A percentile compares a stretch with the other conserved stretches of the same genome.
Evolutionary conservation across 2,797 vertebrate genomes (phyloP).

Genomic region (Meda fulgida): DNA sequence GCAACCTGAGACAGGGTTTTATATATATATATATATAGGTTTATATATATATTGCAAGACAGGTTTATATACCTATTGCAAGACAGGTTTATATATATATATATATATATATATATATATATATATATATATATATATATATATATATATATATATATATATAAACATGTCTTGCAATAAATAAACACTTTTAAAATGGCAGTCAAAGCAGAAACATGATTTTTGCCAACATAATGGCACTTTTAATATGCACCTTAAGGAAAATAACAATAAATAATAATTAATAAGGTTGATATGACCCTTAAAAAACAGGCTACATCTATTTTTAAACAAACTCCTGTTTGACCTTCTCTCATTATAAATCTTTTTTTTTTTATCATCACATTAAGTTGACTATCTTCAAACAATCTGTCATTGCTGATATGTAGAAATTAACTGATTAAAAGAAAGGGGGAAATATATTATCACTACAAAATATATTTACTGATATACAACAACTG

Average conservation of each 20-base stretch:
- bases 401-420: neutral
- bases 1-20: neutral
- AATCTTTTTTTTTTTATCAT: too few relatives aligned
- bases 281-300: neutral
- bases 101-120: neutral
- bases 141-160: too few relatives aligned
- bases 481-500: neutral
- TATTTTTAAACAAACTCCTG: neutral
- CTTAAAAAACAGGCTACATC: neutral
- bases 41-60: too few relatives aligned
- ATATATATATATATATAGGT: neutral
- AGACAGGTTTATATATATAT: too few relatives aligned
- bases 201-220: neutral
- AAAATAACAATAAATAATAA: neutral
- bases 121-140: too few relatives aligned
- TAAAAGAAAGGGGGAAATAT: neutral
- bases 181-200: neutral
- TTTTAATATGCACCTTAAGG: neutral
- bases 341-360: neutral
- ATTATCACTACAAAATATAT: neutral
- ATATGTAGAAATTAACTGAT: neutral
- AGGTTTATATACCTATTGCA: too few relatives aligned
- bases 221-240: neutral
- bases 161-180: neutral
- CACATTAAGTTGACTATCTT: neutral